Conservation (phyloP, 2,797 vertebrate genomes). For the Phalloptychus januarius region DNA sequence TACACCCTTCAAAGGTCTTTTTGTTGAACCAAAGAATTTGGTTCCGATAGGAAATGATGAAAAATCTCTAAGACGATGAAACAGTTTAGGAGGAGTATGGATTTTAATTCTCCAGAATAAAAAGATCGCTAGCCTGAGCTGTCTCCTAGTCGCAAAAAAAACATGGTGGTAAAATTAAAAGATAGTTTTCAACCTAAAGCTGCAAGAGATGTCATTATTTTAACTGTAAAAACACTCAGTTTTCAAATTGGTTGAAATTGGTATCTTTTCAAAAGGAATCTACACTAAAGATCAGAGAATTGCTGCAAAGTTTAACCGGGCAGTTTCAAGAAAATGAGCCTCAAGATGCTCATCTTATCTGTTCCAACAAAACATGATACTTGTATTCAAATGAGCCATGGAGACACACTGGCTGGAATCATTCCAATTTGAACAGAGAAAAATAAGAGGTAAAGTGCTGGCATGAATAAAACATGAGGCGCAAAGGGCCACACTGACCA, state of each 20-base stretch:
- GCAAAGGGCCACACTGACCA: conserved; percentile 21
- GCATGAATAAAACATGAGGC: conserved; percentile 69
- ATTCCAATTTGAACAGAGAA: conserved; percentile 50
- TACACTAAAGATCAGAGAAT: background rate
- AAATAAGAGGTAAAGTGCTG: conserved; percentile 43
- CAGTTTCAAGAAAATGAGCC: conserved; percentile 9
- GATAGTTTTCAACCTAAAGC: background rate
- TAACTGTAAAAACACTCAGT: background rate
- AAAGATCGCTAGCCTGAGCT: no score
- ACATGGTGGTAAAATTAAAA: background rate
- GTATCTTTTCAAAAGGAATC: background rate
- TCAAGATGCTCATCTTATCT: background rate
- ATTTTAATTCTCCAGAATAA: background rate
- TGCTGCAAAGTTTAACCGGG: conserved; percentile 29
- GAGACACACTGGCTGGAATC: conserved; percentile 40
- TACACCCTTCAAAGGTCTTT: no score
- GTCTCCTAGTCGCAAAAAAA: background rate
- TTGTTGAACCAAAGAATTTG: background rate
- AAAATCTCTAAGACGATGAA: background rate
- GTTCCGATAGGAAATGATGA: background rate
- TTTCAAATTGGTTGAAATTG: background rate
- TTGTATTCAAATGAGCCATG: conserved; percentile 15
- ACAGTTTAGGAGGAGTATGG: background rate
- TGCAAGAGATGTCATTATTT: background rate
- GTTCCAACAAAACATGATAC: conserved; percentile 7